phyloP scores from a whole-genome alignment of 2,888 invertebrate genomes.

The Protophormia terraenovae region DNA sequence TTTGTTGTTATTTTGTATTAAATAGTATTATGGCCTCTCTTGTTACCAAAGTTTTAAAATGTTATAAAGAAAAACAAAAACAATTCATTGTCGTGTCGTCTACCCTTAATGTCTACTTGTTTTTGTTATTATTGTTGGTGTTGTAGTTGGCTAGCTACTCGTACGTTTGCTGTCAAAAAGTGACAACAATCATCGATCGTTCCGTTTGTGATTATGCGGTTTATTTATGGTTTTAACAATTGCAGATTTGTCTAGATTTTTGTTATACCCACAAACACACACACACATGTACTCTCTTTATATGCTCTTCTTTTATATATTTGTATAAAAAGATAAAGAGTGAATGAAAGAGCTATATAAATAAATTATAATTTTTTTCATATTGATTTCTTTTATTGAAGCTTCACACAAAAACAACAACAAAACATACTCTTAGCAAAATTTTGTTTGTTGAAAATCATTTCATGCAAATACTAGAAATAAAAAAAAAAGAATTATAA shows the following conservation, averaged over 20 bases:
- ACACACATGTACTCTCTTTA: not conserved
- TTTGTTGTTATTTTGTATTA: not conserved
- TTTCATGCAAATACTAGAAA: not conserved
- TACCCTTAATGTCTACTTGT: constrained; percentile 54
- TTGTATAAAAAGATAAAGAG: constrained; percentile 42
- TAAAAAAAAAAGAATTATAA: no score
- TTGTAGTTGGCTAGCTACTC: constrained; percentile 46
- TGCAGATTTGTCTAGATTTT: constrained; percentile 80
- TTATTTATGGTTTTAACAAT: constrained; percentile 80
- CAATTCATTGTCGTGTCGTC: constrained; percentile 9
- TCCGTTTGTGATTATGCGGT: constrained; percentile 80
- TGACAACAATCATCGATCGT: constrained; percentile 80
- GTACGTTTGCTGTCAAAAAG: constrained; percentile 77
- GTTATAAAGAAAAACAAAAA: constrained; percentile 21
- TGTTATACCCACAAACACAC: not conserved
- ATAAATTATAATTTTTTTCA: constrained; percentile 16
- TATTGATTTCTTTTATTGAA: constrained; percentile 45
- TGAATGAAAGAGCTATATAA: constrained; percentile 52
- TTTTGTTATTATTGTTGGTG: constrained; percentile 43
- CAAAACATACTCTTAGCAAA: not conserved
- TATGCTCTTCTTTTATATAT: no score
- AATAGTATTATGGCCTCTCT: constrained; percentile 1
- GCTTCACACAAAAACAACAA: not conserved
- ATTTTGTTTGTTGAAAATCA: not conserved
- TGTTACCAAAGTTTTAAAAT: constrained; percentile 24